Evolutionary conservation across 2,113 vertebrate genomes (phyloP).

Genomic region (Lathamus discolor): DNA sequence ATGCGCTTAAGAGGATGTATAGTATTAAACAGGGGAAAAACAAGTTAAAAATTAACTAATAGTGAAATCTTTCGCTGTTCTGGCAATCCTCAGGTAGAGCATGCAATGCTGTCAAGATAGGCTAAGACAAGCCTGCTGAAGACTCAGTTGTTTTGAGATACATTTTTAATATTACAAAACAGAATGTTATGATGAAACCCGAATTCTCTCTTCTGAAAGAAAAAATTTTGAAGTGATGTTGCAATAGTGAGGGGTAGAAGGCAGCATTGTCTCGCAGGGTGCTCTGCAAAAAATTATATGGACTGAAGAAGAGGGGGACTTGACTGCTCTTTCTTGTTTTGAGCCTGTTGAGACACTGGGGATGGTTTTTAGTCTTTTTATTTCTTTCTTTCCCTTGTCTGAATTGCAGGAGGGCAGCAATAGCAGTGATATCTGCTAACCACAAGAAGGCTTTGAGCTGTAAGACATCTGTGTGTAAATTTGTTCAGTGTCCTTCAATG

Average conservation of each 20-base stretch:
- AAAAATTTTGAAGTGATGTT: neutral
- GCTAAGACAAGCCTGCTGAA: neutral
- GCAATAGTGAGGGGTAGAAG: neutral
- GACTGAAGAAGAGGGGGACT: neutral
- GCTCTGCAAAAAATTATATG: neutral
- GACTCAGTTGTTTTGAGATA: neutral
- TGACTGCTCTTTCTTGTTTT: neutral
- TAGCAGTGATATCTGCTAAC: neutral
- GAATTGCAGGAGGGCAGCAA: neutral
- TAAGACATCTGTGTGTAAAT: neutral
- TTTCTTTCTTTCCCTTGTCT: neutral
- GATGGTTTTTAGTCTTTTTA: neutral
- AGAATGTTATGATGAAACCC: neutral
- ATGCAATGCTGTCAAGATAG: neutral
- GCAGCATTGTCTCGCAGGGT: neutral
- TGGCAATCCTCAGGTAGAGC: neutral
- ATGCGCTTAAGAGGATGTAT: neutral
- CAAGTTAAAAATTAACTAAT: neutral
- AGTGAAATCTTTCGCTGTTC: neutral
- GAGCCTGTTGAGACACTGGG: neutral
- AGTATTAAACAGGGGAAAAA: neutral
- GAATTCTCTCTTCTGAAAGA: neutral
- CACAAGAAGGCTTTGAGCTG: neutral
- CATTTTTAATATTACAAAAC: neutral
- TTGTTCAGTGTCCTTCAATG: neutral